These are phyloP conservation scores for Erebia epiphron DNA, from an alignment of 2,888 invertebrate species.

Conservation along the genomic window DNA sequence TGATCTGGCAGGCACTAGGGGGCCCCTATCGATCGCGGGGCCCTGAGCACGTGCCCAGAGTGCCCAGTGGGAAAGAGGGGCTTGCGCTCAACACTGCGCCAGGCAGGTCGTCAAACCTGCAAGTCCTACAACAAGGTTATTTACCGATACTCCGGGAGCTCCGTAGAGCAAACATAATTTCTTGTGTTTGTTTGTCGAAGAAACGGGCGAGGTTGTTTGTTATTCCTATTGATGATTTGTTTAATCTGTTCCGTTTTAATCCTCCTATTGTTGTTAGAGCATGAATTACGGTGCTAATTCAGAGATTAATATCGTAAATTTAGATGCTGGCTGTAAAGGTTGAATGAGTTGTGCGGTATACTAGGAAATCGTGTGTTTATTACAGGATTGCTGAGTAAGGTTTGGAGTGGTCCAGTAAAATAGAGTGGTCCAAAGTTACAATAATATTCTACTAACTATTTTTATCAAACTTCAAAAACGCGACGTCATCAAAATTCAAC, in stretches of 20 bases:
- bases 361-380: background rate
- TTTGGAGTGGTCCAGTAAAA: no score
- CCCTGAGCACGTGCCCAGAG: no score
- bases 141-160: background rate
- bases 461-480: no score
- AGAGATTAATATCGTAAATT: constrained; percentile 2
- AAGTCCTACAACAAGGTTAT: no score
- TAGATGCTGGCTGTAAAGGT: background rate
- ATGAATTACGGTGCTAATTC: constrained; percentile 13
- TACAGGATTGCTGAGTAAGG: background rate
- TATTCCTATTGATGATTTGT: constrained; percentile 27
- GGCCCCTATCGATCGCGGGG: no score
- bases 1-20: no score
- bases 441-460: no score
- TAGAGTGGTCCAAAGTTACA: no score
- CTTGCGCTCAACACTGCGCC: no score
- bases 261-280: constrained; percentile 12
- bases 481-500: no score
- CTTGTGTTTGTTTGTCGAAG: constrained; percentile 21
- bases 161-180: constrained; percentile 12
- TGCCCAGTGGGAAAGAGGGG: no score
- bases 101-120: no score
- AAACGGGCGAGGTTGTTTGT: constrained; percentile 9
- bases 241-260: constrained; percentile 24
- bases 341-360: background rate